Percentiles rank a stretch among this genome's conserved stretches.
phyloP scores from a whole-genome alignment of 2,113 vertebrate genomes.

The Dolichallabes microphthalmus region DNA sequence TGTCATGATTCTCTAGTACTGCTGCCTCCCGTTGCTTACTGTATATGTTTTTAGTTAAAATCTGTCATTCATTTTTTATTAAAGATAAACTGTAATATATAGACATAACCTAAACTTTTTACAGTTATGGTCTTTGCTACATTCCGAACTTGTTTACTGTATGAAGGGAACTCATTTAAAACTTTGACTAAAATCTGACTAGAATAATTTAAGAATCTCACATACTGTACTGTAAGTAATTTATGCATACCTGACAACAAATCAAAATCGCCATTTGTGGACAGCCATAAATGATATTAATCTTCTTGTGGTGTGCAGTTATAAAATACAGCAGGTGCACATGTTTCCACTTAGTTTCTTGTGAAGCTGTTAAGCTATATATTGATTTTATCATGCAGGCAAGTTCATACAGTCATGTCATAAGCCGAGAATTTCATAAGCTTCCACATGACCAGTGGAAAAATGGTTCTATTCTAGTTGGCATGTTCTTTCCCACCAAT shows the following conservation, averaged over 20 bases:
- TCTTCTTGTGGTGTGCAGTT: neutral
- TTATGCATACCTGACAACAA: neutral
- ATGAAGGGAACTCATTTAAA: neutral
- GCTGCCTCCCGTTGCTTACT: neutral
- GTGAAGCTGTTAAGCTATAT: neutral
- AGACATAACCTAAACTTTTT: neutral
- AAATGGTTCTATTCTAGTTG: conserved; percentile 53
- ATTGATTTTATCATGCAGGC: conserved; percentile 12
- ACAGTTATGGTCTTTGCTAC: neutral
- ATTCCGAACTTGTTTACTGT: neutral
- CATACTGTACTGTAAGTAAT: neutral
- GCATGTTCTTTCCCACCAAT: conserved; percentile 55
- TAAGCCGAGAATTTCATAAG: conserved; percentile 56
- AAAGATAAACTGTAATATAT: neutral
- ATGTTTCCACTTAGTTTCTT: neutral
- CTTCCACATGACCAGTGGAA: conserved; percentile 63
- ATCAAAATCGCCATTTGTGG: neutral
- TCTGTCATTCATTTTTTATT: neutral
- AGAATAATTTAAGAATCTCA: neutral
- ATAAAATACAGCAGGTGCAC: neutral
- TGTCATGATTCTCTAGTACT: neutral
- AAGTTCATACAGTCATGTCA: conserved; percentile 51
- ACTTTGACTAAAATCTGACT: neutral
- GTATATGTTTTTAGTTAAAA: neutral
- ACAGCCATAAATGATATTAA: neutral